These are phyloP conservation scores for Gymnoscelis rufifasciata DNA, from an alignment of 2,888 invertebrate species.

Conservation along the genomic window DNA sequence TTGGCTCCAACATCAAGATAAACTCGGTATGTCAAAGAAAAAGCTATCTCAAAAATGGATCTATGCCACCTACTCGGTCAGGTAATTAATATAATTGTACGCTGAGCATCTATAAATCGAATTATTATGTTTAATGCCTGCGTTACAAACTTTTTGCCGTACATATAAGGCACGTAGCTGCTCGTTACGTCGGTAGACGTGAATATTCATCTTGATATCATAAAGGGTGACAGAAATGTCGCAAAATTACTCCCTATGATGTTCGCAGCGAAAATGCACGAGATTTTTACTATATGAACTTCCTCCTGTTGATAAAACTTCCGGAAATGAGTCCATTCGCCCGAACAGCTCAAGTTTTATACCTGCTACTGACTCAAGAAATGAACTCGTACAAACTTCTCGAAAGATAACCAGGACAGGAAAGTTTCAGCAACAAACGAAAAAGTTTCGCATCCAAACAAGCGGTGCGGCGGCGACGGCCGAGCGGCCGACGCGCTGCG, in stretches of 20 bases:
- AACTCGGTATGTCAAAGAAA: background rate
- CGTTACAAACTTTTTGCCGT: background rate
- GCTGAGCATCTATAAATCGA: background rate
- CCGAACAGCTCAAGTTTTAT: slow-evolving; percentile 8
- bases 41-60: slow-evolving; percentile 3
- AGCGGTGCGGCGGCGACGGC: slow-evolving; percentile 17
- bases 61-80: slow-evolving; percentile 1
- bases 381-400: slow-evolving; percentile 25
- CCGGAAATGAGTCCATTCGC: slow-evolving; percentile 1
- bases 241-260: too few relatives aligned
- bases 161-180: too few relatives aligned
- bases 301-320: background rate
- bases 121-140: background rate
- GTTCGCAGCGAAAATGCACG: too few relatives aligned
- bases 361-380: slow-evolving; percentile 8
- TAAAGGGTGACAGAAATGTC: too few relatives aligned
- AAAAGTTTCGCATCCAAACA: slow-evolving; percentile 30
- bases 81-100: background rate
- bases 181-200: too few relatives aligned
- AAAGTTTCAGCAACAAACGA: slow-evolving; percentile 27
- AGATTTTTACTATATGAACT: background rate
- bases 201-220: too few relatives aligned
- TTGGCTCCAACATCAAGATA: background rate
- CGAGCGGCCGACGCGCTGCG: slow-evolving; percentile 26
- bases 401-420: slow-evolving; percentile 25